phyloP scores from a whole-genome alignment of 2,113 vertebrate genomes.

The Poecile atricapillus region DNA sequence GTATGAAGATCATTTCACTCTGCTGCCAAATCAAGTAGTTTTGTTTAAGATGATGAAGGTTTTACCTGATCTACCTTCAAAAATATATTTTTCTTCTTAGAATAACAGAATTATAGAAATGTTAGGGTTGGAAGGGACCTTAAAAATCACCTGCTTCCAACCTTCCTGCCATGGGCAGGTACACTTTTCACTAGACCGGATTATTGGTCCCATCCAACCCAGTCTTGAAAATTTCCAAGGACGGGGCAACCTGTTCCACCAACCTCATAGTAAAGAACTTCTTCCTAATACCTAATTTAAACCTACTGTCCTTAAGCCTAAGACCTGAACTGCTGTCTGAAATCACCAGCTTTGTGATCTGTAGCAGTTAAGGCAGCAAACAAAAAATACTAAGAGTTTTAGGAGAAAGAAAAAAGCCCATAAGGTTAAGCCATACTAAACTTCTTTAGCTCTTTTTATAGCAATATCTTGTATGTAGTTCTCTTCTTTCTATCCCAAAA shows the following conservation, averaged over 20 bases:
- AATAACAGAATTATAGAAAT: background rate
- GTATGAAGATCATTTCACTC: background rate
- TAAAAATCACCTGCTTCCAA: background rate
- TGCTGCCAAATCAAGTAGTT: background rate
- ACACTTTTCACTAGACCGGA: background rate
- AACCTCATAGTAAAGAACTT: background rate
- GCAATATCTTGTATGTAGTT: background rate
- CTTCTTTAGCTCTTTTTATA: background rate
- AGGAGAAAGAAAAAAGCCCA: background rate
- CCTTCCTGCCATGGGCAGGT: background rate
- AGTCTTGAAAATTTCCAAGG: background rate
- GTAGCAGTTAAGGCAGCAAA: background rate
- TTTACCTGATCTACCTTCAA: background rate
- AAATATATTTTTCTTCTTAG: background rate
- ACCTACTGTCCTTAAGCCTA: background rate
- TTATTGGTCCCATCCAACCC: background rate
- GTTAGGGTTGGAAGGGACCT: background rate
- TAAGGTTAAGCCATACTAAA: background rate
- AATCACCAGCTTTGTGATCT: background rate
- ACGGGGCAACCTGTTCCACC: background rate
- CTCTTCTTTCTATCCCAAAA: background rate
- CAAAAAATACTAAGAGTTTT: background rate
- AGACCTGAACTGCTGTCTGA: background rate
- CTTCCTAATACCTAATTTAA: background rate
- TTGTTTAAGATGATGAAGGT: background rate